Evolutionary conservation across 2,797 vertebrate species (phyloP).

Genomic region (Anguilla megastoma): DNA sequence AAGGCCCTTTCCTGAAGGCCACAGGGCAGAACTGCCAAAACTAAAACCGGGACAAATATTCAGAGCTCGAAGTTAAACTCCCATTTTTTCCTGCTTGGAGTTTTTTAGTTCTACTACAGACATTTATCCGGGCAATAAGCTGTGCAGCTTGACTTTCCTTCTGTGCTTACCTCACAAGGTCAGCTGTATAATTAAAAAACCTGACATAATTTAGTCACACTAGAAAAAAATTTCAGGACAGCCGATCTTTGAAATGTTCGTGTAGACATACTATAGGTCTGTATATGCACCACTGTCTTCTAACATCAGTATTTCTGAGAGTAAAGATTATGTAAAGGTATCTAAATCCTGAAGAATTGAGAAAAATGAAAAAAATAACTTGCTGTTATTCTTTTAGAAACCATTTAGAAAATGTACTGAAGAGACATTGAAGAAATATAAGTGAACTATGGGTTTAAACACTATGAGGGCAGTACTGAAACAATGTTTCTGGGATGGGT

Average conservation of each 20-base stretch:
- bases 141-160: not conserved
- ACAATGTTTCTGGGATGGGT: not conserved
- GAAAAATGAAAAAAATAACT: not conserved
- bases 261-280: not conserved
- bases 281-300: not conserved
- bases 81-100: conserved; percentile 61
- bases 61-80: conserved; percentile 60
- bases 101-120: conserved; percentile 37
- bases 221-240: not conserved
- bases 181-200: not conserved
- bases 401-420: not conserved
- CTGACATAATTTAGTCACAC: not conserved
- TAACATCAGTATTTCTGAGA: not conserved
- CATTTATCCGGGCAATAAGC: conserved; percentile 16
- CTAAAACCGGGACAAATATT: conserved; percentile 67
- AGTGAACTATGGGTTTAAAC: not conserved
- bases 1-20: conserved; percentile 61
- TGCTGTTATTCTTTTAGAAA: not conserved
- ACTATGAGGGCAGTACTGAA: not conserved
- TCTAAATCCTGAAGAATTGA: not conserved
- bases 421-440: not conserved
- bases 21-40: conserved; percentile 64
- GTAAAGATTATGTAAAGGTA: not conserved
- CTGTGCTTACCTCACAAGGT: not conserved
- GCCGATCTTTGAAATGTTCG: not conserved